Evolutionary conservation across 2,888 invertebrate species (phyloP).

Genomic region (Drosophila anceps): DNA sequence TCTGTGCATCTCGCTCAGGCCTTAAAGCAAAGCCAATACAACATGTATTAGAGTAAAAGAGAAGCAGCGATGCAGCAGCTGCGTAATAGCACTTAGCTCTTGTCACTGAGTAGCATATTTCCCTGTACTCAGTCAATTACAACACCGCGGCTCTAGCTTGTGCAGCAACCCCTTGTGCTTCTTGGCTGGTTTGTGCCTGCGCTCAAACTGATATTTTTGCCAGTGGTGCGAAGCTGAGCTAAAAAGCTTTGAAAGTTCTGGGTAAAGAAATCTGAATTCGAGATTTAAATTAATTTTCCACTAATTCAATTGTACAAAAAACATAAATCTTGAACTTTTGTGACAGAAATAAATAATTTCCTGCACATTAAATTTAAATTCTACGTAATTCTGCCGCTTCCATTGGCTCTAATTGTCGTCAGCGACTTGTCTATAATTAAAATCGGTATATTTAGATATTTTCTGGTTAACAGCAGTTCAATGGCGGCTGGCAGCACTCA

Average conservation of each 20-base stretch:
- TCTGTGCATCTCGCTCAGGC: slow-evolving; percentile 38
- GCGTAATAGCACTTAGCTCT: slow-evolving; percentile 12
- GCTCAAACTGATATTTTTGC: slow-evolving; percentile 24
- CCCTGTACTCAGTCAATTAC: background rate
- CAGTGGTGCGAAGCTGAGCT: background rate
- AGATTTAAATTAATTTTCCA: background rate
- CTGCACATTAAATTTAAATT: slow-evolving; percentile 13
- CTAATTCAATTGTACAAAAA: background rate
- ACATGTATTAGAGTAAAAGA: slow-evolving; percentile 29
- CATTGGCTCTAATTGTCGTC: background rate
- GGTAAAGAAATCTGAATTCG: background rate
- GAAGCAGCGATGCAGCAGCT: background rate
- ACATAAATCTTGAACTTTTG: background rate
- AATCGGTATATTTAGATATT: slow-evolving; percentile 27
- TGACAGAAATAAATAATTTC: background rate
- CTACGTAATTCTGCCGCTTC: background rate
- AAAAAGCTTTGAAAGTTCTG: background rate
- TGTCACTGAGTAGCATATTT: slow-evolving; percentile 32
- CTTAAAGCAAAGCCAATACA: background rate
- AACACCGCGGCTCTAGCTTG: background rate
- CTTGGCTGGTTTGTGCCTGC: background rate
- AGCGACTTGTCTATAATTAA: slow-evolving; percentile 16
- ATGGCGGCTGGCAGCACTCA: slow-evolving; percentile 11
- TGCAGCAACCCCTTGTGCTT: slow-evolving; percentile 8
- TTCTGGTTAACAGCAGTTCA: slow-evolving; percentile 30